Conservation (phyloP, 2,113 vertebrate species). For the Daphoenositta chrysoptera region DNA sequence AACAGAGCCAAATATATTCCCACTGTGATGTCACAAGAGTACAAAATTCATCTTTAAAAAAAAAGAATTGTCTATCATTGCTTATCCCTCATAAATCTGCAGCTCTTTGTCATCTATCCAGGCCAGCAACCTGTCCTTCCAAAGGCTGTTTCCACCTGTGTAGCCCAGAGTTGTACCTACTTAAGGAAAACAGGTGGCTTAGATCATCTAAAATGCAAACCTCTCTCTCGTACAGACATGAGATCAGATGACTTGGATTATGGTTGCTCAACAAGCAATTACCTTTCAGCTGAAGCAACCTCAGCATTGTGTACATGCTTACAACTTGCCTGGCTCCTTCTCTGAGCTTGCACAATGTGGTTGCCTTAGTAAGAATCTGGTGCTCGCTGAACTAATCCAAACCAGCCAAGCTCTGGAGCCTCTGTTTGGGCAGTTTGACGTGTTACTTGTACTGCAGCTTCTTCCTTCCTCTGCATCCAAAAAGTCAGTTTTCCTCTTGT, state of each 20-base stretch:
- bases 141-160: background rate
- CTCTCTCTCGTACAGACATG: background rate
- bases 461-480: background rate
- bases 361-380: background rate
- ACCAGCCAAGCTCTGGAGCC: background rate
- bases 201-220: background rate
- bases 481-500: background rate
- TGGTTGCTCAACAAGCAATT: constrained; percentile 23
- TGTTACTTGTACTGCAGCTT: background rate
- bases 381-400: background rate
- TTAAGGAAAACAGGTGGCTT: background rate
- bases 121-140: background rate
- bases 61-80: background rate
- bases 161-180: background rate
- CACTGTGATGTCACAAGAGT: constrained; percentile 19
- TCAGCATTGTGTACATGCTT: background rate
- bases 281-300: constrained; percentile 21
- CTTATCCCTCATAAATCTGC: background rate
- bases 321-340: background rate
- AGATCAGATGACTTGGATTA: background rate
- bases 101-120: background rate
- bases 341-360: background rate
- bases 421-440: background rate
- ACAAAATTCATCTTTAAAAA: background rate
- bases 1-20: background rate